These are phyloP conservation scores for Diaprepes abbreviatus DNA, from an alignment of 2,888 invertebrate species.

Conservation along the genomic window DNA sequence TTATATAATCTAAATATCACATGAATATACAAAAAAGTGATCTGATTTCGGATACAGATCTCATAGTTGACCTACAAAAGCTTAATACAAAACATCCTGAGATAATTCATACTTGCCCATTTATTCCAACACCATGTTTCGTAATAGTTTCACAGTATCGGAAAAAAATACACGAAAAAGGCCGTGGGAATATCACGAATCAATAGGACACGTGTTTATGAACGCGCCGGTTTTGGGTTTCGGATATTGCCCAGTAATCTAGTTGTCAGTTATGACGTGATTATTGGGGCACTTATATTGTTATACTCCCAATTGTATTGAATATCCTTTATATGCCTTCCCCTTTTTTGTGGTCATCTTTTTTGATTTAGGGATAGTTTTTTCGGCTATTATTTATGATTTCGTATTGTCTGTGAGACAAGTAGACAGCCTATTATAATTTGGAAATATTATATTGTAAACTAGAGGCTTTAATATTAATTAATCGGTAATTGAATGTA, in stretches of 20 bases:
- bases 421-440: no score
- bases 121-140: no score
- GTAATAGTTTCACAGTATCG: neutral
- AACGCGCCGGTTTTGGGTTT: neutral
- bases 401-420: neutral
- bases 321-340: neutral
- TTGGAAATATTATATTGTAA: no score
- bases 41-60: no score
- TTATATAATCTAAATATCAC: no score
- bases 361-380: conserved; percentile 8
- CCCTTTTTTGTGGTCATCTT: conserved; percentile 9
- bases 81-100: no score
- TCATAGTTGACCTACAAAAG: no score
- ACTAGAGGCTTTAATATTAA: no score
- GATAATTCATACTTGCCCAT: no score
- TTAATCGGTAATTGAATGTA: no score
- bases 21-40: no score
- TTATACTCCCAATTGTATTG: conserved; percentile 10
- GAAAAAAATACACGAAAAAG: neutral
- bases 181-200: conserved; percentile 11
- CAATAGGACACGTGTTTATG: conserved; percentile 4
- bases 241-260: conserved; percentile 14
- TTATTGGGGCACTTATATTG: conserved; percentile 24
- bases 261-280: conserved; percentile 27
- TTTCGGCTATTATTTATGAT: neutral